Conservation (phyloP, 2,797 vertebrate genomes). For the Pithecia hirsuta region DNA sequence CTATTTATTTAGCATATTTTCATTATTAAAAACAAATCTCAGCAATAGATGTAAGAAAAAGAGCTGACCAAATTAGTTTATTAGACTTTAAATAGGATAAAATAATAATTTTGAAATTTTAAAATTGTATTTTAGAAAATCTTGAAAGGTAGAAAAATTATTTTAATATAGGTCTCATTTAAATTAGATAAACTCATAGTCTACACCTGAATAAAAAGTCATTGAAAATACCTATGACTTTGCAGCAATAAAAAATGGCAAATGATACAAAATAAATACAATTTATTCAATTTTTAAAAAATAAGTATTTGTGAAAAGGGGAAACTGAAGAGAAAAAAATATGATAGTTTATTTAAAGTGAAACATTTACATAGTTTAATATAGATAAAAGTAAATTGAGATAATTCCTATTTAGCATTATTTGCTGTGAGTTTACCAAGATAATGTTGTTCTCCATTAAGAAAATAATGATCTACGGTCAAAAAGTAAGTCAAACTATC, state of each 20-base stretch:
- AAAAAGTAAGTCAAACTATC: too few relatives aligned
- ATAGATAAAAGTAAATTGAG: background rate
- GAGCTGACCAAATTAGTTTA: background rate
- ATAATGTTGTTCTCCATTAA: background rate
- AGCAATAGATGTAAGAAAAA: background rate
- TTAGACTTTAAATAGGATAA: background rate
- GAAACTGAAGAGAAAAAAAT: too few relatives aligned
- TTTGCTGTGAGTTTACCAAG: background rate
- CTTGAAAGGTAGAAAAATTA: background rate
- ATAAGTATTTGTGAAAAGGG: background rate
- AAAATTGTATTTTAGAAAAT: background rate
- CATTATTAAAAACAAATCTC: background rate
- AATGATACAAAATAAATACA: background rate
- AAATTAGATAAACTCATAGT: background rate
- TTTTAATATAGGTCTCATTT: background rate
- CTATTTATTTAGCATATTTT: background rate
- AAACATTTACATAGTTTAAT: background rate
- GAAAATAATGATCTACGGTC: too few relatives aligned
- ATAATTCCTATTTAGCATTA: background rate
- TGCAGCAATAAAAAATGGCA: background rate
- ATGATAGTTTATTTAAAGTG: too few relatives aligned
- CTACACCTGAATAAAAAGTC: background rate
- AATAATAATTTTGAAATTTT: background rate
- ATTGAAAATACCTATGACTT: background rate
- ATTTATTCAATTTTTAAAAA: background rate